Percentiles rank a stretch among this genome's conserved stretches.
Evolutionary conservation across 2,888 invertebrate species (phyloP).

Genomic region (Dendrolimus houi): DNA sequence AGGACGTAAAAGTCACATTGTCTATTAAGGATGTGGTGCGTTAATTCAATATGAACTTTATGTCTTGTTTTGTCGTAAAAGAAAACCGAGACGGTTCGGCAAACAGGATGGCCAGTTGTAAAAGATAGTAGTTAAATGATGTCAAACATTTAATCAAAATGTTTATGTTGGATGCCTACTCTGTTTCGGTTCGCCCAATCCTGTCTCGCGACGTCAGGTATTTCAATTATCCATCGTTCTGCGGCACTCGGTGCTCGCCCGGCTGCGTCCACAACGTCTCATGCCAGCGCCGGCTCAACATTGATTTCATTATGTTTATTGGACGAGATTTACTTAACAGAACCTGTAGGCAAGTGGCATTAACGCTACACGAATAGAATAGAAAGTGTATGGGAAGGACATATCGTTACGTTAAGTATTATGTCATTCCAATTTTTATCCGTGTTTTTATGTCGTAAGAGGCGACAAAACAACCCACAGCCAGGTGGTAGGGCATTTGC

Average conservation of each 20-base stretch:
- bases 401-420: too few relatives aligned
- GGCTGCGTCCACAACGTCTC: slow-evolving; percentile 11
- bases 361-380: too few relatives aligned
- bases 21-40: background rate
- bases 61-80: slow-evolving; percentile 3
- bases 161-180: slow-evolving; percentile 29
- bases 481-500: too few relatives aligned
- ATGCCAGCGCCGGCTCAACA: background rate
- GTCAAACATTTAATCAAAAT: slow-evolving; percentile 30
- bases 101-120: slow-evolving; percentile 8
- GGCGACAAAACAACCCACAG: too few relatives aligned
- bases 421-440: too few relatives aligned
- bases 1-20: background rate
- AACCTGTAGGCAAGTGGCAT: too few relatives aligned
- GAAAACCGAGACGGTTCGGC: slow-evolving; percentile 6
- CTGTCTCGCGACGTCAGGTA: slow-evolving; percentile 35
- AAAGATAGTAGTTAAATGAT: slow-evolving; percentile 13
- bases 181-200: slow-evolving; percentile 23
- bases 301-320: too few relatives aligned
- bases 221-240: slow-evolving; percentile 48
- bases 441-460: too few relatives aligned
- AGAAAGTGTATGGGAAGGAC: too few relatives aligned
- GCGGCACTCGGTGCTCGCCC: slow-evolving; percentile 22
- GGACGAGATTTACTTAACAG: too few relatives aligned
- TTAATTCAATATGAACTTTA: background rate